Conservation (phyloP, 1,140 invertebrate genomes). For the Kradibia gibbosae region DNA sequence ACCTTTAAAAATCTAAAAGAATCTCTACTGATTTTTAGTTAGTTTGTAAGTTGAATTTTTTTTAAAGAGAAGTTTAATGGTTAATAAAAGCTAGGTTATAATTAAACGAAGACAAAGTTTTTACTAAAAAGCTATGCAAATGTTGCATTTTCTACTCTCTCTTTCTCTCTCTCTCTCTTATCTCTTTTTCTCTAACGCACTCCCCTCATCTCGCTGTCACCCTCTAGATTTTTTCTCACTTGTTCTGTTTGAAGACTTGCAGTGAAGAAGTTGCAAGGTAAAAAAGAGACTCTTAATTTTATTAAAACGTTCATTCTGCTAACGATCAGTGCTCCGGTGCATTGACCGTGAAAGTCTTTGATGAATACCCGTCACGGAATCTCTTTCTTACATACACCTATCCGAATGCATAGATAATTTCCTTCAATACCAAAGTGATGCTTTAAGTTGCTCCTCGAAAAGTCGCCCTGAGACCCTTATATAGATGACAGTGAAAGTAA, state of each 20-base stretch:
- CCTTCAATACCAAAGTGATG: slow-evolving; percentile 21
- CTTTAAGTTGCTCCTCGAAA: slow-evolving; percentile 13
- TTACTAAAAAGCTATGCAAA: slow-evolving; percentile 2
- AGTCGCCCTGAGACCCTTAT: not conserved
- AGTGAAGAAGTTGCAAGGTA: not conserved
- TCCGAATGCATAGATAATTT: not conserved
- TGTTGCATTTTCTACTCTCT: not conserved
- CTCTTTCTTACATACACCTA: slow-evolving; percentile 2
- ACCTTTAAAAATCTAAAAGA: not conserved
- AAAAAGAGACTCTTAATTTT: slow-evolving; percentile 25
- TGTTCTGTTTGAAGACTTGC: not conserved
- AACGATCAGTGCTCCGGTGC: slow-evolving; percentile 23
- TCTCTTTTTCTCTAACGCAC: not conserved
- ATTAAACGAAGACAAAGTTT: slow-evolving; percentile 14
- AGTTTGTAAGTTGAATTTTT: slow-evolving; percentile 6
- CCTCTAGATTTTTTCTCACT: not conserved
- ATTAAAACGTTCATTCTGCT: slow-evolving; percentile 11
- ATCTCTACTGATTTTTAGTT: slow-evolving; percentile 10
- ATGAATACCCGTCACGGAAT: slow-evolving; percentile 10
- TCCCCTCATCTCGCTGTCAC: not conserved
- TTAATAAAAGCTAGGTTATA: slow-evolving; percentile 3
- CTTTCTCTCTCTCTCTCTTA: not conserved
- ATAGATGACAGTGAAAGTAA: slow-evolving; percentile 36
- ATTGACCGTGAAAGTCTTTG: slow-evolving; percentile 23
- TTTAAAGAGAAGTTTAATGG: slow-evolving; percentile 7